Base-by-base conservation (phyloP, 2,888 invertebrate genomes). In the Epistrophe eligans region DNA sequence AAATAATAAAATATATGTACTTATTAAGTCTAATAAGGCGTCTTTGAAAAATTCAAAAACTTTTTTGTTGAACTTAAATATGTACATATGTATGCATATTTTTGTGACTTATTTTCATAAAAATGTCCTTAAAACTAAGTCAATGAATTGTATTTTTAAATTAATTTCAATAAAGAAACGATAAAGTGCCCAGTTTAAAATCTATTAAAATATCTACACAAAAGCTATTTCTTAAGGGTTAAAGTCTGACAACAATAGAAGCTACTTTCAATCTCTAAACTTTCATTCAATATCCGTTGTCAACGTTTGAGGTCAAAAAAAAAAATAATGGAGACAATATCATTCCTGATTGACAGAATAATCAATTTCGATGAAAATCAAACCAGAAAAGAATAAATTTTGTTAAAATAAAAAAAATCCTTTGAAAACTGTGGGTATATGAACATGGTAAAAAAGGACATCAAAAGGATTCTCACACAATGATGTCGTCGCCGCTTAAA, bases 301-400 rank as follows among this genome's bases (percentile, higher is more conserved):
- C 19, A 32, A 19, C 35, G 10, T 28, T 55, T 70, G 24, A 28
- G 70, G 70, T 70, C 70, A 70, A n/a, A 40, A 7, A 17, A 17
- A 32, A 17, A 62, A 62, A 40, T 55, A 55, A 55, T 66, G 48
- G n/a, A 19, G 55, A 40, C 70, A 52, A 70, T 55, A 40, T 70
- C 55, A 40, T 15, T 55, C 19, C 55, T 55, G 70, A 70, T 70
- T 70, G 70, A 70, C 55, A 70, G 48, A 70, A 70, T 70, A 70
- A 70, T 70, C 70, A 52, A 70, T 70, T 70, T 55, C 40, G 24
- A 55, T 55, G 55, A 70, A 66, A 55, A 55, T 55, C 70, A 70
- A 28, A 40, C 70, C 40, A 70, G 55, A 48, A 50, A 50, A 17
- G 50, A 50, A 67, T 67, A 50, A 50, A 67, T 67, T 50, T 67